Conservation (phyloP, 2,113 vertebrate species). For the Proterorhinus semilunaris region DNA sequence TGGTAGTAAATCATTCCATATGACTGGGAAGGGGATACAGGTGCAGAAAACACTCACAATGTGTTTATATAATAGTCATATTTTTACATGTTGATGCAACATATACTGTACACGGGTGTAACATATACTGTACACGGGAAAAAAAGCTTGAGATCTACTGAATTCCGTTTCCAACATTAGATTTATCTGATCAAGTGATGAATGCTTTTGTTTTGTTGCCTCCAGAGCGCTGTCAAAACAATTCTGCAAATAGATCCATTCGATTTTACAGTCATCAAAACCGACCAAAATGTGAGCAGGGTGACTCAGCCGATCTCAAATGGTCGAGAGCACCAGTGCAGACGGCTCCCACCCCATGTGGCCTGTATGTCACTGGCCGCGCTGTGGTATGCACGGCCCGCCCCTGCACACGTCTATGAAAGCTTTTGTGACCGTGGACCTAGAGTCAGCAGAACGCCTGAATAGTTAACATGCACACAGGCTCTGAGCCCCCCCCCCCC, state of each 20-base stretch:
- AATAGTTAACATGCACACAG: conserved; percentile 63
- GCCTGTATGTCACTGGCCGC: conserved; percentile 56
- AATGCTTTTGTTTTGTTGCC: neutral
- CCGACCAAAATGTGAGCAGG: conserved; percentile 9
- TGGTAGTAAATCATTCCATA: too few relatives aligned
- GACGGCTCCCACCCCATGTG: conserved; percentile 28
- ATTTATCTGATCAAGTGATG: neutral
- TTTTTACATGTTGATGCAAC: too few relatives aligned
- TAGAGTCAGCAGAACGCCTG: conserved; percentile 75
- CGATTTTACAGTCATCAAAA: conserved; percentile 6
- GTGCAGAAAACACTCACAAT: too few relatives aligned
- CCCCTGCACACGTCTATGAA: conserved; percentile 70
- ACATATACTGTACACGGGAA: too few relatives aligned
- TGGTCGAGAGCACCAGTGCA: conserved; percentile 54
- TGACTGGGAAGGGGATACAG: too few relatives aligned
- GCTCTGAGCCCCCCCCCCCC: conserved; percentile 10
- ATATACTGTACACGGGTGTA: too few relatives aligned
- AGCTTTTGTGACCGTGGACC: conserved; percentile 76
- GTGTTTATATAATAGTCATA: too few relatives aligned
- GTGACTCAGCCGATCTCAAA: conserved; percentile 58
- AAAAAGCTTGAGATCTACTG: too few relatives aligned
- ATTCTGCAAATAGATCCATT: conserved; percentile 2
- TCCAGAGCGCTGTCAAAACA: neutral
- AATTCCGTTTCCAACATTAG: neutral
- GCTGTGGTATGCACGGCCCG: conserved; percentile 71